Evolutionary conservation across 2,113 vertebrate genomes (phyloP).

Genomic region (Chiloscyllium plagiosum): DNA sequence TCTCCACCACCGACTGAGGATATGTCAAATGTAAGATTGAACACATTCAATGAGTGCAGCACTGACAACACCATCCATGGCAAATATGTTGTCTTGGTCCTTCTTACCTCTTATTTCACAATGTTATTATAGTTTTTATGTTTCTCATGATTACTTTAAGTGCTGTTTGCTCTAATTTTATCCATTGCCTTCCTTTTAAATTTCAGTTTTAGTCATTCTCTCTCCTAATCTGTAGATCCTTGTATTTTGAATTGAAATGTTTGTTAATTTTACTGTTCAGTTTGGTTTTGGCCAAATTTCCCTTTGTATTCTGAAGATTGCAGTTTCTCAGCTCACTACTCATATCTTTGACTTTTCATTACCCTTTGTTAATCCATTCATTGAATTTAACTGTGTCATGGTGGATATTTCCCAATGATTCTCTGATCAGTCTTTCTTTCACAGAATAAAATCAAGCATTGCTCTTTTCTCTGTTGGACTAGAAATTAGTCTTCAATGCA

Average conservation of each 20-base stretch:
- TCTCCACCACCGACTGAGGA: too few species aligned
- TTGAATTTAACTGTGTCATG: background rate
- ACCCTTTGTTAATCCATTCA: background rate
- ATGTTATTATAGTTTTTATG: background rate
- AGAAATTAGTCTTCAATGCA: background rate
- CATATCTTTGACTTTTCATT: background rate
- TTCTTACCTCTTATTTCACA: background rate
- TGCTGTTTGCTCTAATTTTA: background rate
- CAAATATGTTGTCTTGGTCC: background rate
- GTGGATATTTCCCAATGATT: background rate
- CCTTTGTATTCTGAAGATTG: background rate
- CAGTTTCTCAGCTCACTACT: background rate
- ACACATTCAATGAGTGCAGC: too few species aligned
- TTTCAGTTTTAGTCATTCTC: background rate
- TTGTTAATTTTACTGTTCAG: background rate
- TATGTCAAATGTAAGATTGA: too few species aligned
- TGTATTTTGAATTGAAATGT: background rate
- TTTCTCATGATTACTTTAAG: background rate
- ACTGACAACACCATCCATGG: too few species aligned
- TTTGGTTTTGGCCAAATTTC: background rate
- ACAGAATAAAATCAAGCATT: background rate
- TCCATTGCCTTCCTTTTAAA: background rate
- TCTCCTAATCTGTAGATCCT: background rate
- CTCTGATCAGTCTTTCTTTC: background rate
- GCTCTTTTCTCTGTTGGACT: background rate